Evolutionary conservation across 92 coral and sea anemone genomes (phyloP).

Genomic region (Umimayanthus kanabou): DNA sequence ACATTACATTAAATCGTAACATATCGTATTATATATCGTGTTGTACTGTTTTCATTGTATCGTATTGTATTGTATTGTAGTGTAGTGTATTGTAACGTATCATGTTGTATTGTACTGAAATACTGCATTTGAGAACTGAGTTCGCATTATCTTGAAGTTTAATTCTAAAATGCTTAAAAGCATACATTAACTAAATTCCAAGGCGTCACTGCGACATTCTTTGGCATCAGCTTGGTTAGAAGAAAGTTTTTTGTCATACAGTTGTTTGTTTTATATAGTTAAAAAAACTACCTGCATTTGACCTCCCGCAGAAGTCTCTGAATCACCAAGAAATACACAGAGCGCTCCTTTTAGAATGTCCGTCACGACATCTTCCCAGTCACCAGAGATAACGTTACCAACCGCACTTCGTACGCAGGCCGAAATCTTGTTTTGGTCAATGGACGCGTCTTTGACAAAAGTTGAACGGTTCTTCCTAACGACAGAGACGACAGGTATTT

Average conservation of each 20-base stretch:
- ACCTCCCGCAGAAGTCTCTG: not conserved
- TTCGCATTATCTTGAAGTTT: too few relatives aligned
- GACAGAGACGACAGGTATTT: slow-evolving; percentile 21
- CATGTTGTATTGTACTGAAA: too few relatives aligned
- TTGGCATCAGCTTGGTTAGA: not conserved
- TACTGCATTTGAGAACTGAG: too few relatives aligned
- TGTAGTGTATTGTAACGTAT: too few relatives aligned
- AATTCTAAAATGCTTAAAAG: not conserved
- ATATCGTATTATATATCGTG: too few relatives aligned
- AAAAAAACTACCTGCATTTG: slow-evolving; percentile 19
- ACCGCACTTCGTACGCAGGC: not conserved
- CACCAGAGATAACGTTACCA: slow-evolving; percentile 15
- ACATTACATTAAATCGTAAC: too few relatives aligned
- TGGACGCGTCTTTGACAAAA: not conserved
- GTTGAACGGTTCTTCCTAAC: slow-evolving; percentile 5
- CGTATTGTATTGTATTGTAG: too few relatives aligned
- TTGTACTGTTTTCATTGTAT: too few relatives aligned
- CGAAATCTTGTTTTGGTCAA: slow-evolving; percentile 5
- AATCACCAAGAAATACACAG: slow-evolving; percentile 19
- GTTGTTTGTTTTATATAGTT: not conserved
- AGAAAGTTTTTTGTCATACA: too few relatives aligned
- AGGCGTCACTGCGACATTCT: not conserved
- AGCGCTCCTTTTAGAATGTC: not conserved
- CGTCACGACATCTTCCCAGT: slow-evolving; percentile 17
- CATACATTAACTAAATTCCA: not conserved